Percentiles rank a stretch among this genome's conserved stretches.
These are phyloP conservation scores for Neosalanx taihuensis DNA, from an alignment of 2,797 vertebrate species.

Conservation along the genomic window DNA sequence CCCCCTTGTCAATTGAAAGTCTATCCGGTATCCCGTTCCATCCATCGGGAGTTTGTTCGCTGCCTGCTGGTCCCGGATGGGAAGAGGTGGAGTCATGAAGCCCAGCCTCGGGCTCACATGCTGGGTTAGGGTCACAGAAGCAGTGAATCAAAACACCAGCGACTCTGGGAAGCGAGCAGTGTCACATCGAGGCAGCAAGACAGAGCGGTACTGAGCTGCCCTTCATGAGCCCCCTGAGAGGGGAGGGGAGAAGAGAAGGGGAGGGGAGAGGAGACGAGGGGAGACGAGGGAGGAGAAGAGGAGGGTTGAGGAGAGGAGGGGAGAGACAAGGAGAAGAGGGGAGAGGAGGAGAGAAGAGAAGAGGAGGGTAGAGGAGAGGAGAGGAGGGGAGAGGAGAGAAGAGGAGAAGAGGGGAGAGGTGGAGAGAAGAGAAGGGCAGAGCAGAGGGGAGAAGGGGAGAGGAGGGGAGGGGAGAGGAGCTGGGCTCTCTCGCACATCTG, in stretches of 20 bases:
- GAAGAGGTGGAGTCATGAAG: background rate
- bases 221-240: slow-evolving; percentile 37
- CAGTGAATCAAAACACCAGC: slow-evolving; percentile 13
- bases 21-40: background rate
- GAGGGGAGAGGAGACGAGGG: slow-evolving; percentile 18
- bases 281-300: slow-evolving; percentile 8
- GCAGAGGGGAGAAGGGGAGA: background rate
- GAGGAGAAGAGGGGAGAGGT: slow-evolving; percentile 19
- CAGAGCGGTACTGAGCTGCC: slow-evolving; percentile 38
- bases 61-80: too few species aligned
- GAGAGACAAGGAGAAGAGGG: slow-evolving; percentile 3
- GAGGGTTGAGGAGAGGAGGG: slow-evolving; percentile 11
- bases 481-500: slow-evolving; percentile 42
- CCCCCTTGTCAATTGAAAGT: background rate
- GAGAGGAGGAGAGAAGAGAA: too few species aligned
- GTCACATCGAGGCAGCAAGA: slow-evolving; percentile 34
- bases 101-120: background rate
- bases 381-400: slow-evolving; percentile 32
- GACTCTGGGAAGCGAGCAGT: slow-evolving; percentile 28
- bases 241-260: background rate
- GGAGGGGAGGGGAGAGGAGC: slow-evolving; percentile 24
- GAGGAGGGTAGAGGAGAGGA: slow-evolving; percentile 6
- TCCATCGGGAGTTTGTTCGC: background rate
- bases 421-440: slow-evolving; percentile 27
- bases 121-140: slow-evolving; percentile 11